Evolutionary conservation across 1,140 invertebrate genomes (phyloP), one percentile per base, ranked within the genome.

Genomic region (Dolichoris vasculosae): DNA sequence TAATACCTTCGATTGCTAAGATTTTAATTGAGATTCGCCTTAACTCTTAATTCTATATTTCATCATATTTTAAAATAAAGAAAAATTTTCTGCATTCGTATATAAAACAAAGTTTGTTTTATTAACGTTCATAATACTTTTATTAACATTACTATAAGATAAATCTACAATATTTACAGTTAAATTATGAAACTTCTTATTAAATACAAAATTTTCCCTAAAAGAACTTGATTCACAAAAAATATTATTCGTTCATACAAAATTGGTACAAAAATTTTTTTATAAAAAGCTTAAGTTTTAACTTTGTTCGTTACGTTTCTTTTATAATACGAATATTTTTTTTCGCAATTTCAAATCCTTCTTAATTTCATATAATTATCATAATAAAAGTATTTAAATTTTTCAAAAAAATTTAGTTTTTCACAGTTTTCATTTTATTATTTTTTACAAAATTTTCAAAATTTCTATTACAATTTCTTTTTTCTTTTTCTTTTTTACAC

Each of bases 21-120:
- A n/a, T 82, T n/a, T 83, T 48, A 43, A 64, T 48, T 30, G 73
- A 83, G 82, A 83, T 83, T 77, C 73, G 73, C 82, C 73, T 83
- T 83, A 77, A 83, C 71, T 64, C 1, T 76, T 43, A 82, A 76
- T 76, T 76, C n/a, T 43, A 59, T 40, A 76, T 20, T n/a, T 46
- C 46, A 43, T 43, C 3, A 32, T 35, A 30, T 32, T 17, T 76
- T 46, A 23, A 38, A 51, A 38, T 59, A 30, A 76, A 64, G 26
- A 59, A 71, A 69, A 69, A 75, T 0, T 40, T 13, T 67, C 71
- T 26, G 23, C 13, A 40, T 55, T n/a, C 6, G 0, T 59, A n/a
- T n/a, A 73, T 55, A 40, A 75, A 75, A 59, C 64, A n/a, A 0
- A 15, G n/a, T 23, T 15, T 55, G 9, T 59, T 73, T 51, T 71